Evolutionary conservation across 2,113 vertebrate species (phyloP), one percentile per base, ranked within the genome.

Genomic region (Notechis scutatus): DNA sequence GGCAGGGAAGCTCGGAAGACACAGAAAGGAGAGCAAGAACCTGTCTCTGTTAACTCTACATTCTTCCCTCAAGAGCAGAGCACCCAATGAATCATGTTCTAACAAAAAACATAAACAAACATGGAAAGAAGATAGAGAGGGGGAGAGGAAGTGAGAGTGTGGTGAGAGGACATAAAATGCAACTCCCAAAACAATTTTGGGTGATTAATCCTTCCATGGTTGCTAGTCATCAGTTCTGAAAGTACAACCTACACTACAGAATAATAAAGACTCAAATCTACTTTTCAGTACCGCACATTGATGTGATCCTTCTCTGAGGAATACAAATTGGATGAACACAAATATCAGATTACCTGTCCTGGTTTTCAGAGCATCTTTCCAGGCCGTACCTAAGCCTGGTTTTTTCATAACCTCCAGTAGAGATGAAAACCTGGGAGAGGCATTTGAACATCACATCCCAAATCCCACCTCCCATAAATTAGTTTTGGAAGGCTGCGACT

Each of bases 31-130:
- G 91, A 52, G 89, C 91, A 87, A 42, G 92, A 93, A 94, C n/a
- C 89, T 93, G 57, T 92, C 93, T 81, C 92, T 88, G 91, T n/a
- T 55, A 95, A 91, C 64, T 74, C 94, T 91, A 88, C 6, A 2
- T 39, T 94, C 57, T 91, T 93, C 93, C 74, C 39, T 90, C 26
- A 91, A 93, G 26, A 88, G 92, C 94, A 94, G 94, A 95, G 94
- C 52, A 61, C 88, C 91, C 47, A 8, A 90, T 93, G 94, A 95
- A 95, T 93, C 95, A 93, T 94, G 61, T 90, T 90, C 92, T 52
- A 90, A 90, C 0, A 20, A 29, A 92, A 93, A 90, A 54, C 93
- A 94, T 90, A 92, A 94, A 94, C 92, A 95, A 93, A 92, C 91
- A 57, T 29, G 92, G 92, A 5, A 2, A 74, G 85, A 29, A 1